A percentile compares a stretch with the other conserved stretches of the same genome.
Conservation (phyloP, 2,888 invertebrate species). For the Himalopsyche japonica region DNA sequence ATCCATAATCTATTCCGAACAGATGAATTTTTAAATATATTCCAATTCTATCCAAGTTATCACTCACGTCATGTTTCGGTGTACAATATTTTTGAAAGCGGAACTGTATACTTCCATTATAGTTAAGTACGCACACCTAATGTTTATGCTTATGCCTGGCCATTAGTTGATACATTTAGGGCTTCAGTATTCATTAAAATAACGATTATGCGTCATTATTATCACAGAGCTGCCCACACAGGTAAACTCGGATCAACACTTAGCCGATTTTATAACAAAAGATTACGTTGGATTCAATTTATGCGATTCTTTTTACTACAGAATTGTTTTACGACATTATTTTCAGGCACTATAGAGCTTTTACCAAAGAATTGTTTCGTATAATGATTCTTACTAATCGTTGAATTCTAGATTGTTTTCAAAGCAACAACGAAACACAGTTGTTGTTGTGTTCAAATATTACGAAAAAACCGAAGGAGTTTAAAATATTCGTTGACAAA, state of each 20-base stretch:
- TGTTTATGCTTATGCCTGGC: constrained; percentile 7
- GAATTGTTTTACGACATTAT: background rate
- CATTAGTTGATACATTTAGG: constrained; percentile 18
- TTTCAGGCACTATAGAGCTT: background rate
- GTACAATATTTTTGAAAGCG: background rate
- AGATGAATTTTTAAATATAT: too few relatives aligned
- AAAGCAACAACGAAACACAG: too few relatives aligned
- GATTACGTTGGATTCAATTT: background rate
- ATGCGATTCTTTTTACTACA: background rate
- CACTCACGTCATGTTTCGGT: background rate
- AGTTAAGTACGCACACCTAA: background rate
- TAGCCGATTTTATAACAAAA: background rate
- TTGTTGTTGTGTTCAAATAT: too few relatives aligned
- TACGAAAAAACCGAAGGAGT: too few relatives aligned
- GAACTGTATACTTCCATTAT: constrained; percentile 5
- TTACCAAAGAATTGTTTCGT: background rate
- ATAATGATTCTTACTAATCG: too few relatives aligned
- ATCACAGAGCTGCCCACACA: background rate
- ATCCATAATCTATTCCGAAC: too few relatives aligned
- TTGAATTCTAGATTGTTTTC: too few relatives aligned
- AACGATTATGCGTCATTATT: constrained; percentile 23
- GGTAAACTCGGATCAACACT: background rate
- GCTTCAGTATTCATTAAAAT: constrained; percentile 30
- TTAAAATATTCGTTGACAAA: too few relatives aligned
- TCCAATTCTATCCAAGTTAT: background rate